Percentiles rank a stretch among this genome's conserved stretches.
Conservation (phyloP, 30 jellyfish, hydroid and myxozoan genomes). For the Pelagia noctiluca region DNA sequence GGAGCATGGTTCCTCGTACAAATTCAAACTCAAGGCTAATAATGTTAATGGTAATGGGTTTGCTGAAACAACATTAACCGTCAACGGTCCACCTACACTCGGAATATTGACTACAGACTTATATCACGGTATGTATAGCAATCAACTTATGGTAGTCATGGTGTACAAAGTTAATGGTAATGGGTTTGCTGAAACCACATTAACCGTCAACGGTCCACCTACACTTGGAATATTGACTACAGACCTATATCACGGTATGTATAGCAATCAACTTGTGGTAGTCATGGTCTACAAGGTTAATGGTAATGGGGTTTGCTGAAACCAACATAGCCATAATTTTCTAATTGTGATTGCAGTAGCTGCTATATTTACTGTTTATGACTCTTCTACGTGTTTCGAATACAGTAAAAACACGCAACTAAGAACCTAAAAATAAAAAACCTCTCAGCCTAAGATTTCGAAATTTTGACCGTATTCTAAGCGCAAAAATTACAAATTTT, state of each 20-base stretch:
- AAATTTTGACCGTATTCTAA: too few species aligned
- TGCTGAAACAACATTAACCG: constrained; percentile 47
- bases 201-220: constrained; percentile 78
- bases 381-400: too few species aligned
- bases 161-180: constrained; percentile 67
- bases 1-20: constrained; percentile 64
- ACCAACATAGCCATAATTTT: constrained; percentile 31
- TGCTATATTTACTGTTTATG: too few species aligned
- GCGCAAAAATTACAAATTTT: too few species aligned
- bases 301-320: constrained; percentile 81
- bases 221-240: constrained; percentile 66
- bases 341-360: too few species aligned
- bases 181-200: constrained; percentile 63
- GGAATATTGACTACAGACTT: constrained; percentile 62
- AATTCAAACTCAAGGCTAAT: constrained; percentile 53
- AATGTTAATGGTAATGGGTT: constrained; percentile 73
- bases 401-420: too few species aligned
- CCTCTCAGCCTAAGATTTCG: too few species aligned
- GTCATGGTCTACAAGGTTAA: constrained; percentile 51
- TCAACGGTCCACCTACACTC: constrained; percentile 80
- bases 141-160: too few species aligned
- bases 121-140: constrained; percentile 33
- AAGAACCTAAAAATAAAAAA: too few species aligned
- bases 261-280: too few species aligned
- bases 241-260: constrained; percentile 30